A percentile compares a stretch with the other conserved stretches of the same genome.
phyloP scores from a whole-genome alignment of 1,140 invertebrate genomes.

The Ruditapes philippinarum region DNA sequence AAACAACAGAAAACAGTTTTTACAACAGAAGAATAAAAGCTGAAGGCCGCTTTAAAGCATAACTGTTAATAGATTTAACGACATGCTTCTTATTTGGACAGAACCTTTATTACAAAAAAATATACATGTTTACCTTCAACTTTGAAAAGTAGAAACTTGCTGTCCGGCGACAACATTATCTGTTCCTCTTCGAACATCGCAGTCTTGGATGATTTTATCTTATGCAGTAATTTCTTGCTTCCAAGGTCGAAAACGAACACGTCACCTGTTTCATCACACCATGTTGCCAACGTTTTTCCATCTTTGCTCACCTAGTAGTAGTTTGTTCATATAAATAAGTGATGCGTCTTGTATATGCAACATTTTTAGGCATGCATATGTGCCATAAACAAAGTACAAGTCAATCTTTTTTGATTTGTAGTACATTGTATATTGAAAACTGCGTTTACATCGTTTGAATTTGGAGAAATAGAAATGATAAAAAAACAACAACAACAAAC shows the following conservation, averaged over 20 bases:
- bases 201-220: conserved; percentile 1
- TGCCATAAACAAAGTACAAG: neutral
- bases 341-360: neutral
- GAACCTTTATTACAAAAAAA: too few relatives aligned
- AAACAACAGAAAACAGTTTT: too few relatives aligned
- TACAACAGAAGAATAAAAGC: too few relatives aligned
- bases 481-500: too few relatives aligned
- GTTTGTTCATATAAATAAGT: too few relatives aligned
- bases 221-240: neutral
- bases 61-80: too few relatives aligned
- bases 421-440: neutral
- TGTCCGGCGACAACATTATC: neutral
- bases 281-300: conserved; percentile 27
- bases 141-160: conserved; percentile 41
- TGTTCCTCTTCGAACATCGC: conserved; percentile 37
- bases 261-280: conserved; percentile 16
- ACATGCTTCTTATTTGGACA: too few relatives aligned
- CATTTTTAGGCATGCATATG: neutral
- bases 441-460: neutral
- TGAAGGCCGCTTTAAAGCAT: too few relatives aligned
- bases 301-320: neutral
- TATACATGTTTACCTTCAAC: conserved; percentile 49
- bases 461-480: neutral
- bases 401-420: neutral
- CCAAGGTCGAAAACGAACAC: conserved; percentile 36